Evolutionary conservation across 2,888 invertebrate species (phyloP).

Genomic region (Hirudinaria manillensis): DNA sequence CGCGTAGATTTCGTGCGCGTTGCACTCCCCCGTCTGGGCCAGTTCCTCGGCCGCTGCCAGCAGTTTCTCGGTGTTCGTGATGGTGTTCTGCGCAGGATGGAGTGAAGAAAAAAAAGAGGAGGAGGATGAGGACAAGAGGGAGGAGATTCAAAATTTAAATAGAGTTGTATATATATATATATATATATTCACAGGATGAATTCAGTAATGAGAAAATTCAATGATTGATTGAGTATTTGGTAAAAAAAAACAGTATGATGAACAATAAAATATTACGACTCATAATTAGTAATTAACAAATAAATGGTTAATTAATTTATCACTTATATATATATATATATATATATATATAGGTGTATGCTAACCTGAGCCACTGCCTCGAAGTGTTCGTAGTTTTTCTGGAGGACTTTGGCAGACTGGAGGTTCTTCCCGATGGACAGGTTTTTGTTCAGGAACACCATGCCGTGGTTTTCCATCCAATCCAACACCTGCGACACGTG

Average conservation of each 20-base stretch:
- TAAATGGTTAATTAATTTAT: too few species aligned
- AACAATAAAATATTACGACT: too few species aligned
- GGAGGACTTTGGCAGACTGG: constrained; percentile 87
- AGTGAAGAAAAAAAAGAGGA: not conserved
- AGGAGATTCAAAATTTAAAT: not conserved
- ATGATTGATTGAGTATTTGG: too few species aligned
- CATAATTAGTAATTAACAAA: too few species aligned
- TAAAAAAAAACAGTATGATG: too few species aligned
- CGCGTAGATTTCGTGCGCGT: constrained; percentile 87
- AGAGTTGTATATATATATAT: constrained; percentile 11
- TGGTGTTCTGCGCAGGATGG: constrained; percentile 72
- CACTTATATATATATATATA: too few species aligned
- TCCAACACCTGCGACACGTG: constrained; percentile 71
- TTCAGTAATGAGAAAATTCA: not conserved
- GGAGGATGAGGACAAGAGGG: too few species aligned
- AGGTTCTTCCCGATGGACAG: constrained; percentile 92
- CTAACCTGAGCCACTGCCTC: constrained; percentile 92
- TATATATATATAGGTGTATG: constrained; percentile 39
- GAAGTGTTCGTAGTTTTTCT: constrained; percentile 96
- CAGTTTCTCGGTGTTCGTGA: constrained; percentile 94
- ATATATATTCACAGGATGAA: not conserved
- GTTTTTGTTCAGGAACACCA: constrained; percentile 90
- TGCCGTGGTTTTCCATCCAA: constrained; percentile 94
- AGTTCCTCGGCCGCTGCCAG: constrained; percentile 90
- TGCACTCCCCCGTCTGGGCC: constrained; percentile 82